These are phyloP conservation scores for Acleris literana DNA, from an alignment of 2,888 invertebrate species.

Conservation along the genomic window DNA sequence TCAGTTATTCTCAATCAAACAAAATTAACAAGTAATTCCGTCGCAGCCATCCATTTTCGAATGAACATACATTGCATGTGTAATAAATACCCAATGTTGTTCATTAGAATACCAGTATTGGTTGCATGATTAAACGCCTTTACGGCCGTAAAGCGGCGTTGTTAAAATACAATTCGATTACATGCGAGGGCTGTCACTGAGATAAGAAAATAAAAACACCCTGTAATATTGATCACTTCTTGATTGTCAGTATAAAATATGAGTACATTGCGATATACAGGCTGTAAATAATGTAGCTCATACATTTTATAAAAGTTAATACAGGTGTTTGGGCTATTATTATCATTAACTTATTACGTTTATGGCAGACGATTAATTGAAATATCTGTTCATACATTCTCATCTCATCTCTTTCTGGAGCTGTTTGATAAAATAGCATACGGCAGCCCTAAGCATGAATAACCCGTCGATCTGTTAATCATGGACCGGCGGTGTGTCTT, in stretches of 20 bases:
- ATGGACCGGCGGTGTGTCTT: constrained; percentile 64
- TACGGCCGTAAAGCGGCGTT: constrained; percentile 63
- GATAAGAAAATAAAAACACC: background rate
- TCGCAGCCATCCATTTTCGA: background rate
- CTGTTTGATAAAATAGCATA: background rate
- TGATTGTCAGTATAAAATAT: no score
- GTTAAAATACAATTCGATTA: constrained; percentile 54
- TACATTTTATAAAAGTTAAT: no score
- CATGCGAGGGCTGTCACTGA: constrained; percentile 52
- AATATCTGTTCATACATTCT: no score
- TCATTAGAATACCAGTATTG: constrained; percentile 51
- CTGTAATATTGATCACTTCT: no score
- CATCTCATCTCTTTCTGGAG: no score
- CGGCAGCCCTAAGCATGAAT: constrained; percentile 50
- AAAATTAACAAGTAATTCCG: background rate
- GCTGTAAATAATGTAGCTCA: no score
- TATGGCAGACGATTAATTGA: no score
- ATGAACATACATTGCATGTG: constrained; percentile 1
- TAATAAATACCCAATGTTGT: constrained; percentile 33
- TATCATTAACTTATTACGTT: no score
- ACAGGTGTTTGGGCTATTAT: no score
- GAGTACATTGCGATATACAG: no score
- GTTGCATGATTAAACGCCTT: constrained; percentile 66
- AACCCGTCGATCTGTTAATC: constrained; percentile 77
- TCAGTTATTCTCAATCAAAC: constrained; percentile 3